phyloP scores from a whole-genome alignment of 53 echinoderm and acorn worm genomes.

The Astropecten irregularis region DNA sequence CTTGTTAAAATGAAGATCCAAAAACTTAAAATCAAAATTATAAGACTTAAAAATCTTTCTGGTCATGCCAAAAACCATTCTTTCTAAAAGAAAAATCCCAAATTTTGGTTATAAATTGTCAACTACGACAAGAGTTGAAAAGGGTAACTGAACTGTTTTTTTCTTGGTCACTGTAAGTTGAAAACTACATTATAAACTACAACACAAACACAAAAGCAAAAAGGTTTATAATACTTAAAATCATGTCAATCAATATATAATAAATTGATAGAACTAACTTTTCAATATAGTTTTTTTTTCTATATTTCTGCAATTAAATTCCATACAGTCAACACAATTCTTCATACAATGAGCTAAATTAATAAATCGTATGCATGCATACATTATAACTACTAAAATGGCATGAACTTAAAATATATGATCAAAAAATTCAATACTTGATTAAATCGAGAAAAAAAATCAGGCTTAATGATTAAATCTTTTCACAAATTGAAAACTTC shows the following conservation, averaged over 20 bases:
- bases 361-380: conserved; percentile 58
- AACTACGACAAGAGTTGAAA: neutral
- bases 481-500: conserved; percentile 51
- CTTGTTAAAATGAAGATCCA: conserved; percentile 26
- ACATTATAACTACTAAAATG: conserved; percentile 54
- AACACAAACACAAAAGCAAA: conserved; percentile 51
- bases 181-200: conserved; percentile 47
- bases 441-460: conserved; percentile 46
- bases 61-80: conserved; percentile 51
- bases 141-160: neutral
- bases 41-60: conserved; percentile 14
- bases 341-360: conserved; percentile 54
- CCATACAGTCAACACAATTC: conserved; percentile 53
- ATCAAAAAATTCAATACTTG: conserved; percentile 46
- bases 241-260: conserved; percentile 54
- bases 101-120: neutral
- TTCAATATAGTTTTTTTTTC: conserved; percentile 51
- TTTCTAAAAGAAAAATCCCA: conserved; percentile 21
- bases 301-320: conserved; percentile 56
- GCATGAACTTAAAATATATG: conserved; percentile 45
- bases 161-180: conserved; percentile 48
- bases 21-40: conserved; percentile 16
- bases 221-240: conserved; percentile 51
- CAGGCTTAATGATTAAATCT: conserved; percentile 18
- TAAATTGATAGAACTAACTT: conserved; percentile 57